Percentiles rank a stretch among this genome's conserved stretches.
phyloP scores from a whole-genome alignment of 2,113 vertebrate genomes.

The Stigmatopora argus region DNA sequence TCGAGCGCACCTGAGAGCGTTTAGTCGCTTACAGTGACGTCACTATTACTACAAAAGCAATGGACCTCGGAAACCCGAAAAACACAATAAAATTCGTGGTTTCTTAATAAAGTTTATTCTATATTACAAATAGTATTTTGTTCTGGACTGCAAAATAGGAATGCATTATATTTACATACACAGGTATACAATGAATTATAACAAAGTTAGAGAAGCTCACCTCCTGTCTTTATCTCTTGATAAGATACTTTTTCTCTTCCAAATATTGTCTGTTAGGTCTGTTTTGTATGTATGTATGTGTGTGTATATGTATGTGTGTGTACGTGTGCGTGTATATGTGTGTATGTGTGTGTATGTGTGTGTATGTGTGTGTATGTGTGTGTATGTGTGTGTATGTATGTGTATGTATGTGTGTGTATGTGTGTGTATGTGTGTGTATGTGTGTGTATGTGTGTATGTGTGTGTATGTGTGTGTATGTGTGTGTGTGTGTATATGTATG shows the following conservation, averaged over 20 bases:
- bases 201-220: slow-evolving; percentile 99
- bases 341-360: too few species aligned
- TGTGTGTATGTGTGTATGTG: too few species aligned
- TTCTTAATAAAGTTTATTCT: slow-evolving; percentile 99
- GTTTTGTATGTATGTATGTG: slow-evolving; percentile 53
- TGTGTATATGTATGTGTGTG: slow-evolving; percentile 13
- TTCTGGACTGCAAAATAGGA: slow-evolving; percentile 99
- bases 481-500: too few species aligned
- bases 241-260: slow-evolving; percentile 76
- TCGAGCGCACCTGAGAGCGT: too few species aligned
- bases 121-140: slow-evolving; percentile 99
- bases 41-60: too few species aligned
- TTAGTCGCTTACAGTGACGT: too few species aligned
- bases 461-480: too few species aligned
- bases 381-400: too few species aligned
- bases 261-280: slow-evolving; percentile 77
- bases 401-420: too few species aligned
- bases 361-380: too few species aligned
- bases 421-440: too few species aligned
- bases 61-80: background rate
- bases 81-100: slow-evolving; percentile 55
- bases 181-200: slow-evolving; percentile 99
- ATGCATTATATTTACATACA: slow-evolving; percentile 99
- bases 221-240: slow-evolving; percentile 78
- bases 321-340: too few species aligned